A percentile compares a stretch with the other conserved stretches of the same genome.
Conservation (phyloP, 2,113 vertebrate species). For the Nerophis ophidion region DNA sequence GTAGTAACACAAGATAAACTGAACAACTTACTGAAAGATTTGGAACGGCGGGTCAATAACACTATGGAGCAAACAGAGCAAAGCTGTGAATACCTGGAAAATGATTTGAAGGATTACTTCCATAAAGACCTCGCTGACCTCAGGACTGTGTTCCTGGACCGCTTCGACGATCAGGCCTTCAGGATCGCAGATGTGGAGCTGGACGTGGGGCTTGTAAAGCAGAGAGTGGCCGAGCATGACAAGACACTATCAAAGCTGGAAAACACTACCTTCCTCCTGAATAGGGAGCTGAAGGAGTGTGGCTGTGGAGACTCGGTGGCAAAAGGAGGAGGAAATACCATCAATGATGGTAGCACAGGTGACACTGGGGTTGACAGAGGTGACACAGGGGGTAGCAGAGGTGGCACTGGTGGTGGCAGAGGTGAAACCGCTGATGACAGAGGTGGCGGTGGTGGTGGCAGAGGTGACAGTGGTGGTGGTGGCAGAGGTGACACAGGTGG, state of each 20-base stretch:
- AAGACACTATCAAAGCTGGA: constrained; percentile 50
- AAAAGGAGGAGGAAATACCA: neutral
- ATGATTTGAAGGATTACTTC: constrained; percentile 60
- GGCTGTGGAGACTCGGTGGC: constrained; percentile 17
- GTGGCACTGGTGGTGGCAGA: constrained; percentile 6
- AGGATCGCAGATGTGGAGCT: constrained; percentile 64
- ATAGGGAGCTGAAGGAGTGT: constrained; percentile 57
- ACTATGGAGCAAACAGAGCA: constrained; percentile 65
- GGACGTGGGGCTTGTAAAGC: constrained; percentile 65
- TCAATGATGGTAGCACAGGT: constrained; percentile 14
- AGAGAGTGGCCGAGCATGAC: constrained; percentile 46
- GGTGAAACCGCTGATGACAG: constrained; percentile 14
- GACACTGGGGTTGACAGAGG: constrained; percentile 9
- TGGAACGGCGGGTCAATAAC: constrained; percentile 76
- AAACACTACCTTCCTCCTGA: constrained; percentile 55
- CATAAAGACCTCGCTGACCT: constrained; percentile 60
- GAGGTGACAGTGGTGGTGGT: neutral
- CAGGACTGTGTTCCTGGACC: constrained; percentile 54
- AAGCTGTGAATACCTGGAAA: constrained; percentile 57
- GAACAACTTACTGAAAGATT: constrained; percentile 63
- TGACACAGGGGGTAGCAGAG: constrained; percentile 25
- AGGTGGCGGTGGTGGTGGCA: constrained; percentile 7
- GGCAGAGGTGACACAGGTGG: constrained; percentile 28
- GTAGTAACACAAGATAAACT: constrained; percentile 48
- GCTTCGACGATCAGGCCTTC: constrained; percentile 65